A percentile compares a stretch with the other conserved stretches of the same genome.
Evolutionary conservation across 1,140 invertebrate species (phyloP).

Genomic region (Anastrepha obliqua): DNA sequence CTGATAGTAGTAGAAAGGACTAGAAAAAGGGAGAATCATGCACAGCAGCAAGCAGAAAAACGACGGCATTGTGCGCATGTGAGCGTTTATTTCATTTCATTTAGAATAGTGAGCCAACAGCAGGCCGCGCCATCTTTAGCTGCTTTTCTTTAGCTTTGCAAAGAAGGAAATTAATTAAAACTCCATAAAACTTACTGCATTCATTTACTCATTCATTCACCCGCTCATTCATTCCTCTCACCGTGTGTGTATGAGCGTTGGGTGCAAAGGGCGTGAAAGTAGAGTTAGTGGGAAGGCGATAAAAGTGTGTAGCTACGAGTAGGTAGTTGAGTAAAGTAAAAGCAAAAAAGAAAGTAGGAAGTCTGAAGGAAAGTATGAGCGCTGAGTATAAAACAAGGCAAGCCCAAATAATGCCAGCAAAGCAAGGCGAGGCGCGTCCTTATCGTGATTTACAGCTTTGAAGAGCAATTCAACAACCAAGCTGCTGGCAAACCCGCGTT

Average conservation of each 20-base stretch:
- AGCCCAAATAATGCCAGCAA: no score
- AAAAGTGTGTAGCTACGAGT: background rate
- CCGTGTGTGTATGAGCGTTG: background rate
- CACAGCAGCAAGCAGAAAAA: background rate
- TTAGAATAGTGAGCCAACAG: background rate
- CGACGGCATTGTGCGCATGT: background rate
- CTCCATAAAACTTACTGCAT: slow-evolving; percentile 39
- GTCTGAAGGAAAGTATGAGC: no score
- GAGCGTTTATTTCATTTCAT: background rate
- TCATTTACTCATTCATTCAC: background rate
- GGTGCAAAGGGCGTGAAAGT: background rate
- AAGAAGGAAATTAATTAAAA: slow-evolving; percentile 51
- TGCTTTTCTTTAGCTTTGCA: background rate
- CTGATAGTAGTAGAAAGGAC: background rate
- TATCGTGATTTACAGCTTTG: slow-evolving; percentile 1
- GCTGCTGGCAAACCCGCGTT: background rate
- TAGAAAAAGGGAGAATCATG: background rate
- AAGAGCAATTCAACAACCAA: background rate
- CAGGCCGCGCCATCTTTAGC: background rate
- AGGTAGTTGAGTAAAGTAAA: no score
- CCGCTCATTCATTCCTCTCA: background rate
- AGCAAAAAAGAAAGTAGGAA: no score
- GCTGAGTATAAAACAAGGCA: no score
- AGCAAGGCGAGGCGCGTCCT: background rate
- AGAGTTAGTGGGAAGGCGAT: background rate